Base-by-base conservation (phyloP, 2,888 invertebrate genomes). In the Lymantria dispar region DNA sequence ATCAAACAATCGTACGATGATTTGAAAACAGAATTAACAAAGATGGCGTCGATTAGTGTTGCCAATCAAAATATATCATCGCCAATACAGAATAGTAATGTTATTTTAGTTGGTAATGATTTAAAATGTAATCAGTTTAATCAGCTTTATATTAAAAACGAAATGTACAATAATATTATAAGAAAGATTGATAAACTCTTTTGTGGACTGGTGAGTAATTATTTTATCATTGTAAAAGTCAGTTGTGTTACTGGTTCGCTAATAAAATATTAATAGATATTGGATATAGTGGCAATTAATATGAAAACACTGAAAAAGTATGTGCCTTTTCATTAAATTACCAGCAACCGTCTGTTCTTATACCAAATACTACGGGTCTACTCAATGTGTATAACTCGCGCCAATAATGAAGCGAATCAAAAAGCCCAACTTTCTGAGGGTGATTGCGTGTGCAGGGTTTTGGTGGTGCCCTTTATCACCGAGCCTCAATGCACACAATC, bases 161-260 rank as follows among this genome's bases (percentile, higher is more conserved):
- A 90, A 49, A 90, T 90, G 22, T 90, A 90, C 48, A 90, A 89
- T 62, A 73, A 71, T 40, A 83, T 91, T 57, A 88, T 91, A 49
- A 80, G 68, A 67, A 89, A 88, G 61, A 90, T 90, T 54, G 90
- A 91, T 70, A 87, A 83, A 55, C 62, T 91, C 11, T 89, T 87
- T 70, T 80, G 81, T 70, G 80, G 85, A n/a, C 74, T 87, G 90
- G 90, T 91, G 67, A 90, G 90, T 85, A n/a, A 33, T 33, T 2
- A 33, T 33, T 33, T 33, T 33, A 33, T 33, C 33, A 10, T 33
- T 33, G 10, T 33, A 33, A 8, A 33, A 33, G 10, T 1, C 5
- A 1, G 33, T 33, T 33, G 33, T 33, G 33, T 8, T 33, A n/a
- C n/a, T 10, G 33, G 8, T 33, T 33, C 8, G 3, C 1, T 33